These are phyloP conservation scores for Erethizon dorsatum DNA, from an alignment of 2,797 vertebrate genomes.

Conservation along the genomic window DNA sequence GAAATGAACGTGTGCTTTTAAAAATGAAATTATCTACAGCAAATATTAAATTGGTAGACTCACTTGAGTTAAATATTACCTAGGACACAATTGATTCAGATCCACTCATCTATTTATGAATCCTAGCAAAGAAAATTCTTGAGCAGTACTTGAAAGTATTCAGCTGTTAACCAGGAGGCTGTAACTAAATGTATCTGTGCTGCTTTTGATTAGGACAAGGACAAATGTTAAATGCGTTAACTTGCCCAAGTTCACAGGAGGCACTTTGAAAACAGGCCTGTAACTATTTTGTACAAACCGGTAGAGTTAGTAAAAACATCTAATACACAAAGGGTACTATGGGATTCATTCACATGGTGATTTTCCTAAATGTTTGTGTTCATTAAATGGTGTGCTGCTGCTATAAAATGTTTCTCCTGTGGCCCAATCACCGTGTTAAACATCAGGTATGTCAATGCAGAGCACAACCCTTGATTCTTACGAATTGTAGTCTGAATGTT, in stretches of 20 bases:
- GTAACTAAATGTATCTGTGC: neutral
- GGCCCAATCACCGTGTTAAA: neutral
- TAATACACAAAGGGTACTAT: neutral
- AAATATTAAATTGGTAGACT: neutral
- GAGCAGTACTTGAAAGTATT: neutral
- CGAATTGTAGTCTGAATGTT: neutral
- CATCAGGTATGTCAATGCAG: neutral
- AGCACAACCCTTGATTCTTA: neutral
- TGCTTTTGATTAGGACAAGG: neutral
- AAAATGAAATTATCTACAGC: neutral
- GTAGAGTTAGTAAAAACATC: neutral
- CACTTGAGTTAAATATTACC: neutral
- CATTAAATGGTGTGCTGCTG: neutral
- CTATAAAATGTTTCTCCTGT: neutral
- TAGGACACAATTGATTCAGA: neutral
- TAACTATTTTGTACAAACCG: neutral
- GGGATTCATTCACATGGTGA: rapidly evolving
- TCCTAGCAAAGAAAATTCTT: neutral
- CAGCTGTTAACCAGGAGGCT: neutral
- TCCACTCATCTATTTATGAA: neutral
- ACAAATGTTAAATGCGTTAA: neutral
- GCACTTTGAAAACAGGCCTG: neutral
- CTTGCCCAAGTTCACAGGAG: neutral
- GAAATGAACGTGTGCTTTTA: neutral
- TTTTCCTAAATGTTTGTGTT: neutral